A percentile compares a stretch with the other conserved stretches of the same genome.
phyloP scores from a whole-genome alignment of 2,888 invertebrate species.

The Adelphocoris suturalis region DNA sequence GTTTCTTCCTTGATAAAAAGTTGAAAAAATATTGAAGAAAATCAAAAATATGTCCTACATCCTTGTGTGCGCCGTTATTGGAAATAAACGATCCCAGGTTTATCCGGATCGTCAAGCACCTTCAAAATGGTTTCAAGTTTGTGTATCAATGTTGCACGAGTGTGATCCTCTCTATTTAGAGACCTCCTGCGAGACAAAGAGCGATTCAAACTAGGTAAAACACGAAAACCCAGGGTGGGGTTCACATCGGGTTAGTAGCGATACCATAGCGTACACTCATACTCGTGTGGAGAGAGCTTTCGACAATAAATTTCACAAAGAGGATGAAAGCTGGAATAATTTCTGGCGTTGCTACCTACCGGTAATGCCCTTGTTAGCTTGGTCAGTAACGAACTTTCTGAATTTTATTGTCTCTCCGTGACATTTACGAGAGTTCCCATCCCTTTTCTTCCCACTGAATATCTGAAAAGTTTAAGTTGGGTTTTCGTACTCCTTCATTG shows the following conservation, averaged over 20 bases:
- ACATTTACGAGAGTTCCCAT: constrained; percentile 24
- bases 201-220: too few species aligned
- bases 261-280: background rate
- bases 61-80: too few species aligned
- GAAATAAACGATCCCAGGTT: too few species aligned
- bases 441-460: background rate
- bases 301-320: constrained; percentile 12
- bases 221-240: background rate
- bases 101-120: too few species aligned
- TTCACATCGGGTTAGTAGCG: background rate
- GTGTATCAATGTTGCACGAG: too few species aligned
- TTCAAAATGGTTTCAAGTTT: too few species aligned
- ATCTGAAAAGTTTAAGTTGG: constrained; percentile 29
- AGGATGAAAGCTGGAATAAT: constrained; percentile 35
- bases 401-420: constrained; percentile 46
- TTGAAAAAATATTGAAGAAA: too few species aligned
- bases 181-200: too few species aligned
- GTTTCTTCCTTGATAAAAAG: too few species aligned
- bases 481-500: background rate
- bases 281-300: constrained; percentile 8
- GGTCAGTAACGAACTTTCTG: constrained; percentile 53
- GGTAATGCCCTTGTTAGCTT: constrained; percentile 27
- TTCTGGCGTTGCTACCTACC: background rate
- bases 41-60: too few species aligned
- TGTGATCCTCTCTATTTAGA: too few species aligned